Evolutionary conservation across 1,140 invertebrate genomes (phyloP).

Genomic region (Conopomorpha cramerella): DNA sequence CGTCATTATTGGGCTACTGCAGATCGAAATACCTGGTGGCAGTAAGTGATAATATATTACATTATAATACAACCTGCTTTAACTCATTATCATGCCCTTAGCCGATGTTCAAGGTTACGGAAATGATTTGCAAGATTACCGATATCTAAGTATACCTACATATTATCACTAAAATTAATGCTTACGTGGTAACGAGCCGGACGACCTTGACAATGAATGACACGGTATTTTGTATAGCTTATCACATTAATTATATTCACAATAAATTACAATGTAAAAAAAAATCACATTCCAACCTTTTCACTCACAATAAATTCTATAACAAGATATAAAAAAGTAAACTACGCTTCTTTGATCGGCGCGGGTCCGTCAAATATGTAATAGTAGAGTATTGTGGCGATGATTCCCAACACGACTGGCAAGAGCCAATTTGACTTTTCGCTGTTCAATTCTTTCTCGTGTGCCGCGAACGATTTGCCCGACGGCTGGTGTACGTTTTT

Average conservation of each 20-base stretch:
- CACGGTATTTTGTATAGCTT: background rate
- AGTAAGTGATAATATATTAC: slow-evolving; percentile 20
- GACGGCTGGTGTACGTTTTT: slow-evolving; percentile 20
- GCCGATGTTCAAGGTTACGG: background rate
- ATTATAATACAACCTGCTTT: background rate
- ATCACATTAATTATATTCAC: no score
- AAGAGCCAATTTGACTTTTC: slow-evolving; percentile 67
- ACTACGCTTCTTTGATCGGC: background rate
- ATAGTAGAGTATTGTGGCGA: slow-evolving; percentile 83
- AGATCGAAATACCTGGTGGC: slow-evolving; percentile 41
- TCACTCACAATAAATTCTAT: no score
- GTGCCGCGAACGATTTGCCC: slow-evolving; percentile 36
- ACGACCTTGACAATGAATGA: background rate
- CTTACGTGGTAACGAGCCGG: background rate
- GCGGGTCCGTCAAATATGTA: slow-evolving; percentile 65
- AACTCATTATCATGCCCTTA: background rate
- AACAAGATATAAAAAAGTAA: no score
- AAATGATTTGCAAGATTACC: background rate
- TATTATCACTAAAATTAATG: no score
- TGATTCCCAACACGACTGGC: slow-evolving; percentile 76
- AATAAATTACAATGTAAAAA: no score
- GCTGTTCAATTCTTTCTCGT: slow-evolving; percentile 5
- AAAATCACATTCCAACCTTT: no score
- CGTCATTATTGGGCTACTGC: slow-evolving; percentile 31
- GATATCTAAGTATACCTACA: background rate